Evolutionary conservation across 1,140 invertebrate genomes (phyloP), one percentile per base, ranked within the genome.

Genomic region (Drosophila aff.): DNA sequence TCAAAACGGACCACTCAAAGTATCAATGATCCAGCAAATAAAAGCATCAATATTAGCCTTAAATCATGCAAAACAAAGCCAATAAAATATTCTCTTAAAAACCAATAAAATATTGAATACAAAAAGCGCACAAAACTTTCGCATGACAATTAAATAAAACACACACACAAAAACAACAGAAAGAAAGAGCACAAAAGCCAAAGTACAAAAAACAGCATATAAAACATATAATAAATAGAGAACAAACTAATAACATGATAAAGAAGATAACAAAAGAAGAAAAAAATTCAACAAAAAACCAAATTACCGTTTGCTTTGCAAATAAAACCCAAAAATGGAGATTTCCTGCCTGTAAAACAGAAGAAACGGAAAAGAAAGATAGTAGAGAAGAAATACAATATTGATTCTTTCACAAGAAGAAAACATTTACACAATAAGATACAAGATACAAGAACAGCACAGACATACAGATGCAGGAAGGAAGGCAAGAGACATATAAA

Each of bases 271-370:
- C 21, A 75, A 31, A 64, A 67, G 59, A 65, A 68, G 59, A 69
- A 31, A 61, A 64, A 62, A 65, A 67, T 62, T 36, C 10, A 36
- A 64, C 46, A 58, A 59, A 68, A 23, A 80, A 77, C 53, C 47
- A 92, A 83, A 80, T 92, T 92, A 92, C 91, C 91, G 91, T 92
- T 92, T 82, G 91, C 85, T 91, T 92, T 92, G 87, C 91, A 92
- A 92, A 92, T 92, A 71, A 92, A 92, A 89, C 91, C 91, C 91
- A 92, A 92, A 92, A 92, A 92, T 82, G 91, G 91, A 81, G 91
- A 92, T 92, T 92, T 92, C 91, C 91, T 92, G 91, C 91, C 91
- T 92, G 91, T 82, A 86, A 91, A 81, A 81, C 79, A 81, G 16
- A 80, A 81, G 57, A 90, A 91, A 64, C 84, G 71, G 78, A 72